Conservation (phyloP, 1,140 invertebrate genomes). For the Aphis craccivora region DNA sequence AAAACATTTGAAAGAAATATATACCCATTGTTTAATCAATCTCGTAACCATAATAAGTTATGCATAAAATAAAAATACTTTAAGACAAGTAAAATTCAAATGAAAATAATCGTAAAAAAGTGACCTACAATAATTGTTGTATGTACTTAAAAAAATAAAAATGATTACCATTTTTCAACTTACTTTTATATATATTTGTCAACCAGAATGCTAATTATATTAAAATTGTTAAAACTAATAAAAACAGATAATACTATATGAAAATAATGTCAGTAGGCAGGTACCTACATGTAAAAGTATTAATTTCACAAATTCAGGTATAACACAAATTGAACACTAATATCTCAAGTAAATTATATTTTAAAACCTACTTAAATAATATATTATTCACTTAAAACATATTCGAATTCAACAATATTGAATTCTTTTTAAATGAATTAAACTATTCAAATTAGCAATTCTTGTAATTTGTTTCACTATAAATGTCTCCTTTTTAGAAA, state of each 20-base stretch:
- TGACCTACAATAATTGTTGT: background rate
- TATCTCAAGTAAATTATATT: background rate
- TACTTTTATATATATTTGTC: background rate
- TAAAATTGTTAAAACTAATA: background rate
- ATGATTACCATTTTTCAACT: background rate
- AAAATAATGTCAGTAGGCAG: background rate
- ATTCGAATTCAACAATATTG: background rate
- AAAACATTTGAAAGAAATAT: slow-evolving; percentile 17
- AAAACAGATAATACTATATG: background rate
- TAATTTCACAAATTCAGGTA: background rate
- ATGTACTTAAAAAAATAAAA: background rate
- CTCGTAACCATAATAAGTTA: background rate
- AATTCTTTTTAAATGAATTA: background rate
- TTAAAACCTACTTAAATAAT: background rate
- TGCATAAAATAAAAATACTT: background rate
- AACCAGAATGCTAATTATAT: background rate
- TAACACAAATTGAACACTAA: background rate
- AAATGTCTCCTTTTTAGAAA: background rate
- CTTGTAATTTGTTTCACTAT: background rate
- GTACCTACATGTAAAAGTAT: background rate
- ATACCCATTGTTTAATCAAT: slow-evolving; percentile 19
- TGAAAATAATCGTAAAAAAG: background rate
- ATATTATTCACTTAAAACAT: background rate
- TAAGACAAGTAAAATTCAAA: background rate
- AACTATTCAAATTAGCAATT: background rate